Percentiles rank a stretch among this genome's conserved stretches.
Evolutionary conservation across 2,113 vertebrate genomes (phyloP).

Genomic region (Sciurus niger): DNA sequence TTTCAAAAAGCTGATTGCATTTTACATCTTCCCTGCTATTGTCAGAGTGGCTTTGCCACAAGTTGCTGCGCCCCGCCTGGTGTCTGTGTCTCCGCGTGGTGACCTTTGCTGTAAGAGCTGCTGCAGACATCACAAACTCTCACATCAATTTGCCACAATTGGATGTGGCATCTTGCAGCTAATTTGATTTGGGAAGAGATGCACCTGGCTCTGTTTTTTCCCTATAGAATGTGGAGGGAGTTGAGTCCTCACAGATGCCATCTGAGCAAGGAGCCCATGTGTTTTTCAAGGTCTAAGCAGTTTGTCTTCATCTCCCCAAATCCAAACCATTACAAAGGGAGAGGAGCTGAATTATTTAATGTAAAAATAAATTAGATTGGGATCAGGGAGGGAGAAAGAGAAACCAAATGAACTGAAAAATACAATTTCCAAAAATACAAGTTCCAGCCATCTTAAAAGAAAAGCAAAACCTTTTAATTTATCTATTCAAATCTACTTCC

Average conservation of each 20-base stretch:
- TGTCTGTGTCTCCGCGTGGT: constrained; percentile 95
- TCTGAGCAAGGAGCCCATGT: constrained; percentile 93
- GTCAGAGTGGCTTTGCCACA: constrained; percentile 84
- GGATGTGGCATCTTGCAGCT: constrained; percentile 99
- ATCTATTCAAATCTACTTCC: not conserved
- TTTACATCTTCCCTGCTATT: constrained; percentile 87
- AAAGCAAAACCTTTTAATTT: constrained; percentile 18
- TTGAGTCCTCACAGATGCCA: constrained; percentile 92
- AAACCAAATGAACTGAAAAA: constrained; percentile 52
- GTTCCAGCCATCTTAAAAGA: constrained; percentile 56
- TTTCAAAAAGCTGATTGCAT: constrained; percentile 87
- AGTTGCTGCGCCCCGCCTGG: constrained; percentile 93
- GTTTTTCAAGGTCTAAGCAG: constrained; percentile 96
- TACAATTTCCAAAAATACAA: constrained; percentile 68
- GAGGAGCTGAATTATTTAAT: constrained; percentile 92
- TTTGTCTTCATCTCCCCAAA: constrained; percentile 97
- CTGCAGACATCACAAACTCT: constrained; percentile 99
- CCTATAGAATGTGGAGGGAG: constrained; percentile 97
- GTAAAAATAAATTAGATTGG: constrained; percentile 92
- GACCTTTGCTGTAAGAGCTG: constrained; percentile 99
- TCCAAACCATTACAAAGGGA: constrained; percentile 91
- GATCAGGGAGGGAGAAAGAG: constrained; percentile 87
- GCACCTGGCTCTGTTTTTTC: constrained; percentile 99
- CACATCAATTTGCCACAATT: constrained; percentile 99
- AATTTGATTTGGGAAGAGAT: constrained; percentile 99